These are phyloP conservation scores for Melitaea cinxia DNA, from an alignment of 1,140 invertebrate species.

Conservation along the genomic window DNA sequence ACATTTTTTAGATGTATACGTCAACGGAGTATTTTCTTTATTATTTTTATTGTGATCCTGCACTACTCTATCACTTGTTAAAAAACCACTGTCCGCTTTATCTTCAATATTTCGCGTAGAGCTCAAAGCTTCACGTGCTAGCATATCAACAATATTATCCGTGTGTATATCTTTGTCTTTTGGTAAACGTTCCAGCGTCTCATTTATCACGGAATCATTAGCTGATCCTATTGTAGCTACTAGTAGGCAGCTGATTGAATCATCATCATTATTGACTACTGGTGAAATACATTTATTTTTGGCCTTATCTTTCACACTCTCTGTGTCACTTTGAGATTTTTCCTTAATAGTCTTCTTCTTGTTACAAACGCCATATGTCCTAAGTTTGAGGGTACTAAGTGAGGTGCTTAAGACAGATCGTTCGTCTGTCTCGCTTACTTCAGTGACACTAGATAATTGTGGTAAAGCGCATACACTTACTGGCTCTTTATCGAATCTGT, in stretches of 20 bases:
- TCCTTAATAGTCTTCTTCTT: constrained; percentile 34
- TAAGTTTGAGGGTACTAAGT: constrained; percentile 37
- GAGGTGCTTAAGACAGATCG: constrained; percentile 30
- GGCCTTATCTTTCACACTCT: neutral
- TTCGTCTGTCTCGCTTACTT: constrained; percentile 51
- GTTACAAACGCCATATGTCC: constrained; percentile 42
- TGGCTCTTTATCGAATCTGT: constrained; percentile 47
- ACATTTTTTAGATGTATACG: constrained; percentile 1
- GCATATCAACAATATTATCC: constrained; percentile 57
- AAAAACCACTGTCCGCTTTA: neutral
- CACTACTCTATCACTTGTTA: neutral
- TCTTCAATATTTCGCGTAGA: constrained; percentile 3
- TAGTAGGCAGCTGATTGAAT: constrained; percentile 49
- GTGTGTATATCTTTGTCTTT: constrained; percentile 48
- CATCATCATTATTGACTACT: constrained; percentile 32
- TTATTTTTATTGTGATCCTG: neutral
- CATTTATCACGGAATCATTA: constrained; percentile 58
- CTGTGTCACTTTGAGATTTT: constrained; percentile 30
- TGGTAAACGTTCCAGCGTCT: constrained; percentile 51
- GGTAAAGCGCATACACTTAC: constrained; percentile 49
- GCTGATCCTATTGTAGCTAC: constrained; percentile 54
- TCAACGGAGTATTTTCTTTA: neutral
- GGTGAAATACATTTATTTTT: constrained; percentile 27
- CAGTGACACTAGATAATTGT: constrained; percentile 51
- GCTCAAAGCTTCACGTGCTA: constrained; percentile 60